Base-by-base conservation (phyloP, 2,797 vertebrate genomes). In the Eulemur coronatus region DNA sequence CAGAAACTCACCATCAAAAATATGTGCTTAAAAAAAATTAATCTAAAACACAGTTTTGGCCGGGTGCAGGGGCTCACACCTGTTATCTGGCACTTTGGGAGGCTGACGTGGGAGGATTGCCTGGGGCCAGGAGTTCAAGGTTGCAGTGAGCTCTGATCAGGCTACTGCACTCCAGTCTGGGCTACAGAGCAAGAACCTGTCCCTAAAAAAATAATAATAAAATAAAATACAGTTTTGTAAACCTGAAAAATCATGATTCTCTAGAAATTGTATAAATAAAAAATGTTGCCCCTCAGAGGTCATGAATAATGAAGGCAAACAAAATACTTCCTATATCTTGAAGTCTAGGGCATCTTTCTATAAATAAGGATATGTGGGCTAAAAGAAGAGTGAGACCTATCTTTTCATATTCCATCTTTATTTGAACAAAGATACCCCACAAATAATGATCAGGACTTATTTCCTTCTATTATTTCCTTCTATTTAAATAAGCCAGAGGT, bases 261-360 rank as follows among this genome's bases (percentile, higher is more conserved):
- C 33, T 52, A 87, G 72, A 81, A 87, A 73, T 81, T 59, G 67
- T 95, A n/a, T 69, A 91, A 79, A 55, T 82, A 69, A 72, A 95
- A 48, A 73, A 28, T 26, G 24, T 96, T 91, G 73, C 28, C 55
- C 61, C 41, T 38, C 63, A 92, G n/a, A 80, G 69, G 35, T 95
- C 72, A 70, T 28, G 33, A 72, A 35, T 93, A 69, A 86, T 69
- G 70, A 35, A 57, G 17, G 43, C 84, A 59, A 92, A 96, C 69
- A 94, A 95, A 94, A 92, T 84, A 55, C 50, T 84, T 90, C 69
- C 85, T 80, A 79, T 48, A 73, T 87, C 43, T 57, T 80, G 55
- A 67, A 87, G 35, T 94, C 50, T 35, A 78, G 48, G 79, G 28
- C 72, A 81, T 75, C 72, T 20, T 75, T 61, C 50, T 84, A 38